Conservation (phyloP, 2,888 invertebrate species). For the Cylloceria caligata region DNA sequence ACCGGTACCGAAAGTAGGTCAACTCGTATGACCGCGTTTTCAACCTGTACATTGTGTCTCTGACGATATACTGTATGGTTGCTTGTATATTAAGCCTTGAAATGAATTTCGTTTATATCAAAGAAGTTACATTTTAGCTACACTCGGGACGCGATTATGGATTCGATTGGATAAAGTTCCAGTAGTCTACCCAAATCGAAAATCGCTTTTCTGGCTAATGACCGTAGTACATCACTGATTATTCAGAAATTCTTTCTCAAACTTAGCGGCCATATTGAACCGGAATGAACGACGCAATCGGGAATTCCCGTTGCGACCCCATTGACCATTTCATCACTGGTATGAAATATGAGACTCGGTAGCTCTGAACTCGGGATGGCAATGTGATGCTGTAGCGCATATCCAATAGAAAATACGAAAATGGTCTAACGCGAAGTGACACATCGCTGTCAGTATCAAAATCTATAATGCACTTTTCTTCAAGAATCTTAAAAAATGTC, state of each 20-base stretch:
- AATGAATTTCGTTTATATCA: not conserved
- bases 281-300: not conserved
- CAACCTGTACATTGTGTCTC: not conserved
- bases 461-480: no score
- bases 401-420: not conserved
- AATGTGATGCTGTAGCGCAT: no score
- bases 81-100: not conserved
- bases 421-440: no score
- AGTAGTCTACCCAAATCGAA: not conserved
- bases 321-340: not conserved
- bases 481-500: no score
- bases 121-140: not conserved
- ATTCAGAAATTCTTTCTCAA: constrained; percentile 18
- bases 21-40: constrained; percentile 13
- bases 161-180: not conserved
- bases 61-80: not conserved
- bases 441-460: no score
- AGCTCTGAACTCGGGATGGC: not conserved
- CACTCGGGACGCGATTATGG: not conserved
- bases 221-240: not conserved
- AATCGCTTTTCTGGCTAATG: not conserved
- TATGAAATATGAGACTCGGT: not conserved
- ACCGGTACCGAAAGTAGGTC: constrained; percentile 9
- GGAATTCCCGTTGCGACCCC: constrained; percentile 17
- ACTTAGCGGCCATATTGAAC: constrained; percentile 16